Evolutionary conservation across 2,888 invertebrate genomes (phyloP).

Genomic region (Pegoplata infirma): DNA sequence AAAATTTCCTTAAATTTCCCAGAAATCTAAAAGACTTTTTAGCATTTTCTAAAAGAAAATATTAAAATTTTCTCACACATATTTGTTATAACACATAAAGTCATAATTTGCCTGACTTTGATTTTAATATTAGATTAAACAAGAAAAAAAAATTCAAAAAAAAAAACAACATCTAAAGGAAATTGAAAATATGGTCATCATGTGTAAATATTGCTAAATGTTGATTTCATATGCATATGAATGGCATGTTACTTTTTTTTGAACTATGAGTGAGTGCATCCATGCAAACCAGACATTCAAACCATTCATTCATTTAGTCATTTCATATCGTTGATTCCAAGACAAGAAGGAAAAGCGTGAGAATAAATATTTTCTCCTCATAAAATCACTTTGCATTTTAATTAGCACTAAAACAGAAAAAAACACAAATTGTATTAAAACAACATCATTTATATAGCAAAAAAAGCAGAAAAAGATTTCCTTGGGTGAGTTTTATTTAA

Average conservation of each 20-base stretch:
- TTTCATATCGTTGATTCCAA: conserved; percentile 11
- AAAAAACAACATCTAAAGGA: conserved; percentile 8
- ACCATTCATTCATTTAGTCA: conserved; percentile 9
- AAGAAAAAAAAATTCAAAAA: not conserved
- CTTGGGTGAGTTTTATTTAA: conserved; percentile 28
- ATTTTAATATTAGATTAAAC: conserved; percentile 9
- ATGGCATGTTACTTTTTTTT: conserved; percentile 8
- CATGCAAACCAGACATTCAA: conserved; percentile 31
- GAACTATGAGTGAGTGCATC: not conserved
- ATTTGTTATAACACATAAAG: not conserved
- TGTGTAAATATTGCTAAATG: conserved; percentile 39
- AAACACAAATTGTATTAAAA: not conserved
- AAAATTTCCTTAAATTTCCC: no score
- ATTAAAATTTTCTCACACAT: conserved; percentile 28
- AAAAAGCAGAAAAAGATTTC: conserved; percentile 41
- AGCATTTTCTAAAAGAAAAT: not conserved
- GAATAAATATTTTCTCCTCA: conserved; percentile 51
- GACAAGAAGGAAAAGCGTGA: conserved; percentile 50
- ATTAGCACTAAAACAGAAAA: conserved; percentile 41
- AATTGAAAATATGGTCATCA: conserved; percentile 56
- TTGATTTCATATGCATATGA: conserved; percentile 20
- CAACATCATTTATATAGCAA: not conserved
- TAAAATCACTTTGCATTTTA: conserved; percentile 57
- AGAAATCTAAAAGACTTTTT: not conserved
- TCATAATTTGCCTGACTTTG: not conserved